Conservation (phyloP, 64 coral and sea anemone genomes). For the Montipora cactus region DNA sequence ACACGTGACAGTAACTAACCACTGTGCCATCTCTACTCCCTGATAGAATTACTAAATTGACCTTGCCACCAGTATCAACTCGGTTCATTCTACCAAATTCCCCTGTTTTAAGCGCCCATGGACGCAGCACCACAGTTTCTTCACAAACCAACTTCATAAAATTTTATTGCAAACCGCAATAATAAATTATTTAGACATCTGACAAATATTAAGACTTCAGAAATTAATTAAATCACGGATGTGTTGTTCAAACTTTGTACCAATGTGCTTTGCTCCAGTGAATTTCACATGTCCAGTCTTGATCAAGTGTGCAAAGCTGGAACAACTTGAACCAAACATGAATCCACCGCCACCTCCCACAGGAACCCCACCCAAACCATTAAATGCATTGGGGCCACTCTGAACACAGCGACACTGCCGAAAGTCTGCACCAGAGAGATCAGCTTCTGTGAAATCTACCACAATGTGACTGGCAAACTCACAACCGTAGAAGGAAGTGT, state of each 20-base stretch:
- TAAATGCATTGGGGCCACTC: constrained; percentile 81
- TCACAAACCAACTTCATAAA: neutral
- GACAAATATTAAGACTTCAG: neutral
- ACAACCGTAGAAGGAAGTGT: constrained; percentile 96
- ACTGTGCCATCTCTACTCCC: no score
- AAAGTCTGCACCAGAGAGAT: constrained; percentile 95
- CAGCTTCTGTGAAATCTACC: constrained; percentile 92
- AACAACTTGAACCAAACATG: constrained; percentile 98
- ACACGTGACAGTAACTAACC: no score
- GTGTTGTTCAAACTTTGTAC: constrained; percentile 93
- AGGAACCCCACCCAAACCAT: constrained; percentile 59
- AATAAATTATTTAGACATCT: neutral
- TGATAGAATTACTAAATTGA: no score
- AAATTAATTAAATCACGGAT: constrained; percentile 88
- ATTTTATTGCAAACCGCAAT: neutral
- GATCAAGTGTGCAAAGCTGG: constrained; percentile 93
- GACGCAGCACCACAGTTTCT: no score
- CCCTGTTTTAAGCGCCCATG: no score
- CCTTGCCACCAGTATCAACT: no score
- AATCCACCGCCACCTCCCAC: constrained; percentile 72
- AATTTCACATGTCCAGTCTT: constrained; percentile 91
- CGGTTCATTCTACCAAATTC: no score
- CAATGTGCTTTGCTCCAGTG: constrained; percentile 86
- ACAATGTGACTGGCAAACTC: constrained; percentile 97
- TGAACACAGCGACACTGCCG: constrained; percentile 92